These are phyloP conservation scores for Chlamydotis undulata DNA, from an alignment of 2,113 vertebrate genomes.

Conservation along the genomic window DNA sequence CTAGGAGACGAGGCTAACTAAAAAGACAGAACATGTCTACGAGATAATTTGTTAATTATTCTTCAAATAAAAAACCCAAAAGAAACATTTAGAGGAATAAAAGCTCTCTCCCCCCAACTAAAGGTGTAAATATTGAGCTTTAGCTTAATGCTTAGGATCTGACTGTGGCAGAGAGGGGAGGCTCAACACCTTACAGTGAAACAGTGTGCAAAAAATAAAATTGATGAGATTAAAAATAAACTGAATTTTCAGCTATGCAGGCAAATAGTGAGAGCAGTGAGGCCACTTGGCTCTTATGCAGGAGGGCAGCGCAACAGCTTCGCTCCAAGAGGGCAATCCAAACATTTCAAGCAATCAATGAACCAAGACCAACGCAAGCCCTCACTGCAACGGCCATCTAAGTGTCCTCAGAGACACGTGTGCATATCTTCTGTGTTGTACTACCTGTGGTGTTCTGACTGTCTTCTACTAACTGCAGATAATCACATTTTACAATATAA, in stretches of 20 bases:
- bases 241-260: not conserved
- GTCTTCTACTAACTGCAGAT: not conserved
- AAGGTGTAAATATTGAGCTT: slow-evolving; percentile 8
- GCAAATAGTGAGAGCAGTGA: not conserved
- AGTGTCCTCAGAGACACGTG: not conserved
- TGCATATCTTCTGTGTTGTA: not conserved
- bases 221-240: not conserved
- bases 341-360: slow-evolving; percentile 30
- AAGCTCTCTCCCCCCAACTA: not conserved
- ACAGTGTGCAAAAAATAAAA: not conserved
- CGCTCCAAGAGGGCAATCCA: not conserved
- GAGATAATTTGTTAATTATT: not conserved
- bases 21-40: not conserved
- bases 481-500: not conserved
- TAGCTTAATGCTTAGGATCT: slow-evolving; percentile 18
- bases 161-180: not conserved
- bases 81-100: not conserved
- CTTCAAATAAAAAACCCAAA: slow-evolving; percentile 28
- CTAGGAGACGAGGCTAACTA: not conserved
- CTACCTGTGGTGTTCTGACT: not conserved
- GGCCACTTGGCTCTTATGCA: not conserved
- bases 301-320: not conserved
- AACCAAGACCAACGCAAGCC: not conserved
- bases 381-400: not conserved
- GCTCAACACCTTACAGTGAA: not conserved